Evolutionary conservation across 2,888 invertebrate species (phyloP).

Genomic region (Chrysotoxum bicinctum): DNA sequence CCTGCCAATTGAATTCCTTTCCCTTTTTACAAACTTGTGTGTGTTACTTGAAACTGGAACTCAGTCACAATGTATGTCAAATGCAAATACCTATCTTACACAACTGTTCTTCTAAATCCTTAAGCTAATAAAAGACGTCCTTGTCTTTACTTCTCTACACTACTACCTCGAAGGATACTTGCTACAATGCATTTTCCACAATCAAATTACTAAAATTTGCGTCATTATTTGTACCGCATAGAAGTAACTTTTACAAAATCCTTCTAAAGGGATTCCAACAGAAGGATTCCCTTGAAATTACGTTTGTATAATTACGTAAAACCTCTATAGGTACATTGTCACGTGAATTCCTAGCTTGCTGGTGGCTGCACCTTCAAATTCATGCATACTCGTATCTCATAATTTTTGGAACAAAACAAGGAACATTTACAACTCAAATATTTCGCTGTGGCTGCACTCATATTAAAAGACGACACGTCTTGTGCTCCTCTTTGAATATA

Average conservation of each 20-base stretch:
- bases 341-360: constrained; percentile 18
- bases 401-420: constrained; percentile 40
- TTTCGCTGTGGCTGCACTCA: constrained; percentile 4
- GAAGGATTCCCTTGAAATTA: constrained; percentile 39
- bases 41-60: no score
- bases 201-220: constrained; percentile 51
- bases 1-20: no score
- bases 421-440: background rate
- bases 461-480: constrained; percentile 20
- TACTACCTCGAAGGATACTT: background rate
- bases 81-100: background rate
- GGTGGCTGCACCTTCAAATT: background rate
- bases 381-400: background rate
- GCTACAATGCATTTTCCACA: background rate
- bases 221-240: constrained; percentile 29
- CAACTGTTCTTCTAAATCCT: no score
- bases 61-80: no score
- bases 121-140: background rate
- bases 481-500: constrained; percentile 6
- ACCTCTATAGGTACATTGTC: constrained; percentile 40
- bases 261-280: constrained; percentile 23
- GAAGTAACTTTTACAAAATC: constrained; percentile 4
- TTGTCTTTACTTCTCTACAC: background rate
- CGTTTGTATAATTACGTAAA: constrained; percentile 50
- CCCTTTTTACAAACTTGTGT: no score